Percentiles rank a stretch among this genome's conserved stretches.
phyloP scores from a whole-genome alignment of 2,888 invertebrate species.

The Dendrolimus houi region DNA sequence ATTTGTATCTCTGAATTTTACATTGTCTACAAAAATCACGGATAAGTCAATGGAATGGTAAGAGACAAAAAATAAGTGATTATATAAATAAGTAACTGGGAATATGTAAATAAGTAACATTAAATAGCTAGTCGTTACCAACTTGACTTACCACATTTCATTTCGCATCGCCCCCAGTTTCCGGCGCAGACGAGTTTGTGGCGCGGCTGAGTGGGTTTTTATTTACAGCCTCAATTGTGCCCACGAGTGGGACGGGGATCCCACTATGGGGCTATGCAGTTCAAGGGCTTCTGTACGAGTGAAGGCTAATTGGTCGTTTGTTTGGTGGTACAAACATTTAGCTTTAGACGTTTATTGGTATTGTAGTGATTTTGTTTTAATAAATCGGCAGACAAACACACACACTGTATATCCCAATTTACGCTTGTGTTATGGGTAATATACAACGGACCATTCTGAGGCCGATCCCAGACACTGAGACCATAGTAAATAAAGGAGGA shows the following conservation, averaged over 20 bases:
- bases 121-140: neutral
- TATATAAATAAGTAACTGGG: too few relatives aligned
- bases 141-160: neutral
- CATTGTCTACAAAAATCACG: too few relatives aligned
- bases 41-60: too few relatives aligned
- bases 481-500: too few relatives aligned
- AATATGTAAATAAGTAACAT: too few relatives aligned
- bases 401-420: too few relatives aligned
- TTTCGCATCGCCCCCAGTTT: slow-evolving; percentile 13
- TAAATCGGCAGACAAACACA: too few relatives aligned
- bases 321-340: neutral
- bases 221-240: slow-evolving; percentile 26
- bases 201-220: slow-evolving; percentile 30
- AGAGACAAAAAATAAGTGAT: too few relatives aligned
- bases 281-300: neutral
- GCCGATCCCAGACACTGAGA: too few relatives aligned
- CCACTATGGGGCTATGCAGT: slow-evolving; percentile 1
- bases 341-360: neutral
- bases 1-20: too few relatives aligned
- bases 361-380: neutral
- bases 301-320: neutral
- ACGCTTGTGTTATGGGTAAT: too few relatives aligned
- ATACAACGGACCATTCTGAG: too few relatives aligned
- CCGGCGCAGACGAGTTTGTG: slow-evolving; percentile 28
- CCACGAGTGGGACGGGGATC: slow-evolving; percentile 4